Conservation (phyloP, 2,888 invertebrate species). For the Aleiodes leptofemur region DNA sequence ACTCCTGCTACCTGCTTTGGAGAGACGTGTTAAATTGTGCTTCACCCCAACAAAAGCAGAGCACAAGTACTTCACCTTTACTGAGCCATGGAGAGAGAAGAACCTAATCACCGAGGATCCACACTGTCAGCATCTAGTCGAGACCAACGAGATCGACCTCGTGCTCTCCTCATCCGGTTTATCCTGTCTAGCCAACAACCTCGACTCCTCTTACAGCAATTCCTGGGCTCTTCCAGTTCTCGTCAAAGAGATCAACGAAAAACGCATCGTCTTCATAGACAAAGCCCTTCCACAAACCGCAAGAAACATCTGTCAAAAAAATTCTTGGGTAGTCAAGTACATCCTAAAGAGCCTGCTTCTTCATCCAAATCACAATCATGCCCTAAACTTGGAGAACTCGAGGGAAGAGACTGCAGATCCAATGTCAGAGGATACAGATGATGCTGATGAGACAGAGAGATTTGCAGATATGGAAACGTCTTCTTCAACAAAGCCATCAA, state of each 20-base stretch:
- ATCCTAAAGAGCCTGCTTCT: constrained; percentile 54
- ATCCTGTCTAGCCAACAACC: constrained; percentile 63
- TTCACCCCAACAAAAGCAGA: constrained; percentile 40
- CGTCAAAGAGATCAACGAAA: constrained; percentile 59
- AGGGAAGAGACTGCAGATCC: background rate
- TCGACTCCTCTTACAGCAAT: constrained; percentile 55
- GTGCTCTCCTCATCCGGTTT: constrained; percentile 67
- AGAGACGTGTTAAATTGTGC: constrained; percentile 35
- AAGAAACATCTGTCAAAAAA: constrained; percentile 62
- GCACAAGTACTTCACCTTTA: background rate
- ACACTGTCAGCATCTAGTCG: constrained; percentile 61
- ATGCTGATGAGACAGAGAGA: constrained; percentile 4
- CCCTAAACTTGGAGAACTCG: constrained; percentile 37
- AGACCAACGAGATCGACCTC: constrained; percentile 61
- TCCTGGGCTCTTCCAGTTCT: constrained; percentile 65
- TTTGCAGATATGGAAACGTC: background rate
- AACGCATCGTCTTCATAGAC: constrained; percentile 65
- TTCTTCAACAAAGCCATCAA: background rate
- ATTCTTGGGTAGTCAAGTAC: constrained; percentile 65
- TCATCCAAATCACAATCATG: constrained; percentile 46
- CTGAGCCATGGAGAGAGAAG: constrained; percentile 42
- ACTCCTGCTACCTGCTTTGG: constrained; percentile 54
- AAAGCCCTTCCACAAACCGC: constrained; percentile 62
- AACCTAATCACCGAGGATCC: constrained; percentile 63
- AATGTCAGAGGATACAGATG: constrained; percentile 24